Conservation (phyloP, 2,113 vertebrate genomes). For the Mormyrus lacerda region DNA sequence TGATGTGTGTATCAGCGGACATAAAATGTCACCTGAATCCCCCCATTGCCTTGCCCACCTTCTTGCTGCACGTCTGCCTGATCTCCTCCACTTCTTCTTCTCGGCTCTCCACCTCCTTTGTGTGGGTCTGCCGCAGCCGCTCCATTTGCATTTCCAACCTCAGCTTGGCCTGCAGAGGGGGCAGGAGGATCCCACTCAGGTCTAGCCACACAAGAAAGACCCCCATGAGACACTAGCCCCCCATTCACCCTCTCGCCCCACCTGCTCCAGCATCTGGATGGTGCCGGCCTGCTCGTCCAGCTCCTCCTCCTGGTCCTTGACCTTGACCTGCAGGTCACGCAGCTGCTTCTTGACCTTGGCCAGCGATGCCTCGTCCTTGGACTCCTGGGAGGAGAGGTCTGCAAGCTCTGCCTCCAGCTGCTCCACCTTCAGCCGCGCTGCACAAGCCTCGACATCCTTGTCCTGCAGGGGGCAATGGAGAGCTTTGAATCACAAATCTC, state of each 20-base stretch:
- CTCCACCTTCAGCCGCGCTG: constrained; percentile 71
- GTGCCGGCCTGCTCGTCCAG: constrained; percentile 92
- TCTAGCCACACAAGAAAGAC: background rate
- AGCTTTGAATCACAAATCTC: background rate
- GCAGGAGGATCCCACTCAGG: background rate
- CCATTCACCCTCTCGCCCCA: constrained; percentile 35
- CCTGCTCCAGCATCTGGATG: constrained; percentile 98
- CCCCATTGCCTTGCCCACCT: constrained; percentile 56
- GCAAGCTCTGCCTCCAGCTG: constrained; percentile 86
- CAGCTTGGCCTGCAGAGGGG: constrained; percentile 73
- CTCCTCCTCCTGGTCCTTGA: constrained; percentile 97
- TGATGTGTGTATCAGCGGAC: background rate
- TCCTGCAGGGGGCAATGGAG: constrained; percentile 56
- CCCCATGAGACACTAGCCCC: background rate
- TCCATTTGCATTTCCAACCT: constrained; percentile 99
- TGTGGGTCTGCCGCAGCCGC: constrained; percentile 78
- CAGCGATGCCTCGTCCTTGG: constrained; percentile 88
- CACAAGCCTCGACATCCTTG: constrained; percentile 75
- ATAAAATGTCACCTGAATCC: background rate
- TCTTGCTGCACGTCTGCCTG: constrained; percentile 89
- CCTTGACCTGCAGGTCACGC: constrained; percentile 87
- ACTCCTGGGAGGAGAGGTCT: constrained; percentile 91
- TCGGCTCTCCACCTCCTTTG: constrained; percentile 88
- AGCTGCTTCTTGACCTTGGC: constrained; percentile 90
- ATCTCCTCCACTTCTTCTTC: constrained; percentile 96